A percentile compares a stretch with the other conserved stretches of the same genome.
Conservation (phyloP, 2,888 invertebrate species). For the Hirtodrosophila alboralis region DNA sequence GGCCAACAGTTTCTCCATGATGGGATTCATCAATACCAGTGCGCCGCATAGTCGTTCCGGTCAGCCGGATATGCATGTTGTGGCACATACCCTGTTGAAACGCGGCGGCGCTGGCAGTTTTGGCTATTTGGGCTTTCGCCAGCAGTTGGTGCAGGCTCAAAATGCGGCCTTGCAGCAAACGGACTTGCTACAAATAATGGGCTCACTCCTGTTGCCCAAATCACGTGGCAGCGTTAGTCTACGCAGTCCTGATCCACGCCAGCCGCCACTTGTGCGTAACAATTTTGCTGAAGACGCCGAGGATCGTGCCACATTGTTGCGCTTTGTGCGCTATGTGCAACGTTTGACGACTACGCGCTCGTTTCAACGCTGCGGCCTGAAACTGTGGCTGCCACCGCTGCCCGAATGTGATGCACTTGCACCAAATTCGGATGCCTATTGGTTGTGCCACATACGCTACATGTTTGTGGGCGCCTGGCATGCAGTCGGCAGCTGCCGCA, state of each 20-base stretch:
- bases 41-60: conserved; percentile 50
- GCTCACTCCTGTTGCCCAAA: conserved; percentile 80
- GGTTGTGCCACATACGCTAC: conserved; percentile 86
- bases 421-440: conserved; percentile 84
- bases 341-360: conserved; percentile 83
- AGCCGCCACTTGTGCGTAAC: conserved; percentile 86
- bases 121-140: conserved; percentile 56
- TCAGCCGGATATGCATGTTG: conserved; percentile 86
- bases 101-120: conserved; percentile 55
- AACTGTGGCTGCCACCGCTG: conserved; percentile 70
- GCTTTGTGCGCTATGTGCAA: conserved; percentile 79
- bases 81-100: conserved; percentile 82
- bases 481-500: conserved; percentile 89
- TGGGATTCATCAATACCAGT: conserved; percentile 85
- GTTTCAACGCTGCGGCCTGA: conserved; percentile 82
- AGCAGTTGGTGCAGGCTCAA: conserved; percentile 52
- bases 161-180: conserved; percentile 31
- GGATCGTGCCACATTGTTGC: conserved; percentile 83
- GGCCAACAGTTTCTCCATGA: conserved; percentile 85
- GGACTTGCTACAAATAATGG: conserved; percentile 67
- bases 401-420: conserved; percentile 63
- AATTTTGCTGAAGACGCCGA: conserved; percentile 85
- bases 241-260: conserved; percentile 84
- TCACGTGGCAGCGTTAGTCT: conserved; percentile 85
- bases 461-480: conserved; percentile 87